Evolutionary conservation across 2,113 vertebrate species (phyloP).

Genomic region (Sclerurus mexicanus): DNA sequence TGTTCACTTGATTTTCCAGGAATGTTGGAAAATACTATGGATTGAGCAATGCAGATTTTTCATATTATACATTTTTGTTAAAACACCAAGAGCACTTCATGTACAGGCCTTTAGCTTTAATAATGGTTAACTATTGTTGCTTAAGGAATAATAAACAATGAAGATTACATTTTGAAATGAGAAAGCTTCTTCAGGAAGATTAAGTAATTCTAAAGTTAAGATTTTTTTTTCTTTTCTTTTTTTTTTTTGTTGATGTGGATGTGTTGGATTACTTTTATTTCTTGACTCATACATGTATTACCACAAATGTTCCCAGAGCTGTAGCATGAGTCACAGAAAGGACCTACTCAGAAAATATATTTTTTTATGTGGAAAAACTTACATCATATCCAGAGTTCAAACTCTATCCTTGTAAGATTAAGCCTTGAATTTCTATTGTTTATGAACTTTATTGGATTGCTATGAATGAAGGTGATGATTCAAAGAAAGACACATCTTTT

Average conservation of each 20-base stretch:
- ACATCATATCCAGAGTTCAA: background rate
- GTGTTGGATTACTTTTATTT: background rate
- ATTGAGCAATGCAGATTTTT: background rate
- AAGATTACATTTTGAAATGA: background rate
- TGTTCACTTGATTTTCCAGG: background rate
- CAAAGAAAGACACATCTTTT: background rate
- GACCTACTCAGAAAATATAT: background rate
- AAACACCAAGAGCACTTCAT: background rate
- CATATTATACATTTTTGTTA: background rate
- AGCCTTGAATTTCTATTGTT: background rate
- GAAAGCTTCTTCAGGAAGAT: background rate
- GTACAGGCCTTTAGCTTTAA: background rate
- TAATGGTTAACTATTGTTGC: accelerated
- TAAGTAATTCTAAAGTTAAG: background rate
- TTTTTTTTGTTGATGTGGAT: background rate
- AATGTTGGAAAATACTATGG: background rate
- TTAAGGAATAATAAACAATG: background rate
- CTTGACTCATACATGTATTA: background rate
- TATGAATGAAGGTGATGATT: background rate
- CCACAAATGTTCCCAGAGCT: background rate
- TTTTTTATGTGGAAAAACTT: background rate
- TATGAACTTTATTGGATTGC: background rate
- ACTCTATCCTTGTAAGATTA: background rate
- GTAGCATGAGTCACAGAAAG: background rate
- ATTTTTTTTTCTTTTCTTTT: background rate